A percentile compares a stretch with the other conserved stretches of the same genome.
These are phyloP conservation scores for Gallinago nigripennis DNA, from an alignment of 2,797 vertebrate genomes.

Conservation along the genomic window DNA sequence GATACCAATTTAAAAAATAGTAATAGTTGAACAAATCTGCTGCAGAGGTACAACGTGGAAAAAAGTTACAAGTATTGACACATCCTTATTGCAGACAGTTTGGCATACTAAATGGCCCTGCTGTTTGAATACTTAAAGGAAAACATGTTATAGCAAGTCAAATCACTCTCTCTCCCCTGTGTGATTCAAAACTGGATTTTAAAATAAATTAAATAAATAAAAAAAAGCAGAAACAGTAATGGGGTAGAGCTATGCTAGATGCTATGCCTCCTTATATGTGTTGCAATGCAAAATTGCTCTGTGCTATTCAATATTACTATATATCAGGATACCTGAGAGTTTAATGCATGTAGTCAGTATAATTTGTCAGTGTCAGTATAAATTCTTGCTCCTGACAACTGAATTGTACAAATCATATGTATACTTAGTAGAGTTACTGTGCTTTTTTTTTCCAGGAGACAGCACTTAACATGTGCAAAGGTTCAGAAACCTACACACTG, in stretches of 20 bases:
- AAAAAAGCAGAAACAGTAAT: background rate
- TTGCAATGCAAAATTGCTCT: background rate
- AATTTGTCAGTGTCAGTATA: background rate
- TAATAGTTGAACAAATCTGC: background rate
- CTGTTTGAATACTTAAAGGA: background rate
- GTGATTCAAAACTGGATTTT: background rate
- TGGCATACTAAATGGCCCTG: background rate
- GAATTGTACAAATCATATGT: background rate
- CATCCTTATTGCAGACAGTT: background rate
- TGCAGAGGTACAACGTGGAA: background rate
- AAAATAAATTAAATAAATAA: background rate
- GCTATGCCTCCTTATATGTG: background rate
- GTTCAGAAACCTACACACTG: background rate
- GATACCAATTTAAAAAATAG: background rate
- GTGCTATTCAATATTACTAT: background rate
- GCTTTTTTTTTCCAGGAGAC: slow-evolving; percentile 36
- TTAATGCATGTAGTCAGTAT: background rate
- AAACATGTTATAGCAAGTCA: background rate
- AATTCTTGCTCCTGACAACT: background rate
- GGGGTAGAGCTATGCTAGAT: background rate
- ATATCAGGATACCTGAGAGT: accelerated
- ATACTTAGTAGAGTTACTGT: background rate
- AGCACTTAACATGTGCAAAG: slow-evolving; percentile 57
- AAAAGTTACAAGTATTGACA: background rate
- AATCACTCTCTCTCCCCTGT: background rate